Conservation (phyloP, 2,888 invertebrate genomes). For the Pterostichus madidus region DNA sequence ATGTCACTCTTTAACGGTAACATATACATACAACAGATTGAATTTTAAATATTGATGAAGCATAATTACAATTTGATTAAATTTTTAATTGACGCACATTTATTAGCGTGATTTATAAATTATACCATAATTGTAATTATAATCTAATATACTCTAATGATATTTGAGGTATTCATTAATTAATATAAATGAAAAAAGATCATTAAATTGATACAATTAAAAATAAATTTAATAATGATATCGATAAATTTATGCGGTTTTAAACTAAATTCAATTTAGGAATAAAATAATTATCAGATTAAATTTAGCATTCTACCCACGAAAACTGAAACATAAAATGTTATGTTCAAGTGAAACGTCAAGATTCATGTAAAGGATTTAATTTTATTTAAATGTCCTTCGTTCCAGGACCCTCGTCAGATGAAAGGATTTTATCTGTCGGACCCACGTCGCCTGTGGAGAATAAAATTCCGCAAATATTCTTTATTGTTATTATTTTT, state of each 20-base stretch:
- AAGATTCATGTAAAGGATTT: conserved; percentile 26
- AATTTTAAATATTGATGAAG: conserved; percentile 17
- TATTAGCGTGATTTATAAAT: conserved; percentile 35
- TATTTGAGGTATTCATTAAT: conserved; percentile 28
- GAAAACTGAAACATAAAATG: conserved; percentile 4
- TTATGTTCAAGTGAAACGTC: neutral
- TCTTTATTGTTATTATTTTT: conserved; percentile 24
- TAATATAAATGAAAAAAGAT: conserved; percentile 11
- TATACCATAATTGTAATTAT: conserved; percentile 13
- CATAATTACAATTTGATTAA: conserved; percentile 4
- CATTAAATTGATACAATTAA: conserved; percentile 10
- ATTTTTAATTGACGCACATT: conserved; percentile 16
- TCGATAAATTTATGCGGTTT: conserved; percentile 17
- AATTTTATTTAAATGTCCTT: conserved; percentile 41
- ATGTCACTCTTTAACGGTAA: too few species aligned
- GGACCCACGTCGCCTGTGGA: neutral
- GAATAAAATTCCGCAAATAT: conserved; percentile 30
- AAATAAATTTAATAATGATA: conserved; percentile 19
- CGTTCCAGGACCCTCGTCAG: conserved; percentile 15
- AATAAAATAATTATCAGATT: conserved; percentile 17
- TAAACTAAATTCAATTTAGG: neutral
- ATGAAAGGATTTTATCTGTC: conserved; percentile 38
- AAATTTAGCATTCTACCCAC: neutral
- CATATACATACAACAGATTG: neutral
- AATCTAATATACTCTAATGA: conserved; percentile 20